Base-by-base conservation (phyloP, 2,888 invertebrate genomes). In the Drosophila cyrtoloma region DNA sequence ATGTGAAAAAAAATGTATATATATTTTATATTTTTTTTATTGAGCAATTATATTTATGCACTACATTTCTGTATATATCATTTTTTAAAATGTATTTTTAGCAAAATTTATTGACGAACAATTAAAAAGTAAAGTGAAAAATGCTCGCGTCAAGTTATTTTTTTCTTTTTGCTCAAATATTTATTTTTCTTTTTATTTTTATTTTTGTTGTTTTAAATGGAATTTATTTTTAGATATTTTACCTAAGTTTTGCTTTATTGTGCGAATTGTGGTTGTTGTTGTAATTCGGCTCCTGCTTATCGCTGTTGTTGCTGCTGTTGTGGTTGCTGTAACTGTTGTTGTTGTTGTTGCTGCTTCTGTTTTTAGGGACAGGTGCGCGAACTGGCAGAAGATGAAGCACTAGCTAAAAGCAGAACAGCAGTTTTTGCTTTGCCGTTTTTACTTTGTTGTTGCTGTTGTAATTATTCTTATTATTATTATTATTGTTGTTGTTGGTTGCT, bases 151-250 rank as follows among this genome's bases (percentile, higher is more conserved):
- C 33, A 58, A 58, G n/a, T 66, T 72, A 47, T 70, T 77, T 64
- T 66, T 69, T 55, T 69, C 22, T 61, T 67, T 74, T 67, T 74
- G 74, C 62, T 75, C 51, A 42, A 26, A 5, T 32, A 56, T 28
- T 60, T 51, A 12, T 42, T 50, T 39, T 16, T 26, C 53, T 22
- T 56, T 51, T 66, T 72, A 55, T 53, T 75, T 76, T 69, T 62
- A 60, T 58, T 63, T 81, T 75, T 87, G 83, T 87, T 88, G 79
- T 80, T 84, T 86, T 77, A 80, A 82, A 75, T 71, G 77, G 85
- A 84, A 80, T 83, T 84, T 85, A 82, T 82, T 87, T 89, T 89
- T 89, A 91, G 92, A 91, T 91, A 91, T 91, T 91, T 91, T 91
- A 91, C 91, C 91, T 92, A 91, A 91, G 82, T 90, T 90, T 90